A percentile compares a stretch with the other conserved stretches of the same genome.
phyloP scores from a whole-genome alignment of 2,797 vertebrate genomes.

The Sebastes minor region DNA sequence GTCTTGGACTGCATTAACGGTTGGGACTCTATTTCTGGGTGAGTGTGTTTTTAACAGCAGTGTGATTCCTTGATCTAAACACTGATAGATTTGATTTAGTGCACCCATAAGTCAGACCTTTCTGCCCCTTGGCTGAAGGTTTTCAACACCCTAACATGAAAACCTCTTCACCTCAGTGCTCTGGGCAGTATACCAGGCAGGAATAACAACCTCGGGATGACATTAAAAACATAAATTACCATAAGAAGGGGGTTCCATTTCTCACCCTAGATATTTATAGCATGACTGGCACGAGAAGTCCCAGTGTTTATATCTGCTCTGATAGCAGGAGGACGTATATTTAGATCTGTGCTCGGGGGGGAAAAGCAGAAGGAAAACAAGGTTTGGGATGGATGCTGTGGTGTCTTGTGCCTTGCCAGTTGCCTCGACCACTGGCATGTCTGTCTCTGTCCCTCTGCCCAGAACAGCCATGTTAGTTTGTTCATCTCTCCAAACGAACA shows the following conservation, averaged over 20 bases:
- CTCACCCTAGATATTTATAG: slow-evolving; percentile 39
- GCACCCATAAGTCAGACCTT: slow-evolving; percentile 54
- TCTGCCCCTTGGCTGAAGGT: slow-evolving; percentile 54
- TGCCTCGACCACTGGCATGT: slow-evolving; percentile 69
- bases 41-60: slow-evolving; percentile 44
- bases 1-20: slow-evolving; percentile 37
- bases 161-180: slow-evolving; percentile 47
- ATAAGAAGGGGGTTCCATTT: slow-evolving; percentile 46
- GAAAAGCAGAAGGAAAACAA: slow-evolving; percentile 40
- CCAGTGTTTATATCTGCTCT: slow-evolving; percentile 51
- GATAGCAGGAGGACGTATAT: slow-evolving; percentile 39
- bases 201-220: slow-evolving; percentile 49
- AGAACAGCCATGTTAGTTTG: slow-evolving; percentile 69
- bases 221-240: slow-evolving; percentile 62
- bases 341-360: slow-evolving; percentile 29
- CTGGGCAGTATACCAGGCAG: slow-evolving; percentile 42
- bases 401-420: slow-evolving; percentile 57
- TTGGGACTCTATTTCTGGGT: slow-evolving; percentile 51
- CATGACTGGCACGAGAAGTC: slow-evolving; percentile 27
- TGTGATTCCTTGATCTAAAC: slow-evolving; percentile 48
- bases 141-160: slow-evolving; percentile 65
- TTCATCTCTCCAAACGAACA: slow-evolving; percentile 67
- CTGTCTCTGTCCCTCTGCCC: slow-evolving; percentile 62
- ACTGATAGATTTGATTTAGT: slow-evolving; percentile 66
- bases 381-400: slow-evolving; percentile 55